Evolutionary conservation across 2,797 vertebrate species (phyloP).

Genomic region (Hippoglossus hippoglossus): DNA sequence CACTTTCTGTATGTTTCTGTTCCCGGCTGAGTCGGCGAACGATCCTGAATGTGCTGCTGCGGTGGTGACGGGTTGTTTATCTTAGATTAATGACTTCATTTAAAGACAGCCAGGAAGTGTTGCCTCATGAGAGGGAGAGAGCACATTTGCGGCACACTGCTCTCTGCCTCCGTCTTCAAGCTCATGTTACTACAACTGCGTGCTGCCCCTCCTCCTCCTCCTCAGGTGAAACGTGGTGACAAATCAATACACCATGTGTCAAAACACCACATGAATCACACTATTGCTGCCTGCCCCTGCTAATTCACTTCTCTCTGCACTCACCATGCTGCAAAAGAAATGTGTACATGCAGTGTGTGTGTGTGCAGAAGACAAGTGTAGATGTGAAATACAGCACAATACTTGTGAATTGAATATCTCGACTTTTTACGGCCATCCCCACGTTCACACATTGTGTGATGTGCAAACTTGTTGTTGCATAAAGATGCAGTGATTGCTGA

Average conservation of each 20-base stretch:
- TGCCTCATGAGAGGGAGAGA: conserved; percentile 27
- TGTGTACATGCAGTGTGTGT: not conserved
- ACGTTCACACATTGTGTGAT: not conserved
- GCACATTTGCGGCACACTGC: conserved; percentile 1
- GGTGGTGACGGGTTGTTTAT: conserved; percentile 18
- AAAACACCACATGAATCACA: conserved; percentile 41
- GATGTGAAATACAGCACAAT: not conserved
- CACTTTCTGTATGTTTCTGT: conserved; percentile 9
- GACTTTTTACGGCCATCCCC: no score
- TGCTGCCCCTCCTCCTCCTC: not conserved
- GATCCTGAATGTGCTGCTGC: conserved; percentile 16
- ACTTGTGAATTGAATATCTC: not conserved
- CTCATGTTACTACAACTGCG: conserved; percentile 19
- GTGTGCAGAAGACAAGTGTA: not conserved
- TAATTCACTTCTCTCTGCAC: conserved; percentile 12
- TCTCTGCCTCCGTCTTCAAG: not conserved
- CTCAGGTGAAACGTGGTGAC: conserved; percentile 49
- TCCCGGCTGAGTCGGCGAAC: conserved; percentile 9
- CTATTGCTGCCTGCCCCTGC: conserved; percentile 7
- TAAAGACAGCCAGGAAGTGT: conserved; percentile 27
- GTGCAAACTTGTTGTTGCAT: not conserved
- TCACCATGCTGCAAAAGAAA: not conserved
- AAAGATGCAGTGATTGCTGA: conserved; percentile 1
- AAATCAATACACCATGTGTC: conserved; percentile 48
- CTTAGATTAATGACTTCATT: conserved; percentile 54